A percentile compares a stretch with the other conserved stretches of the same genome.
Evolutionary conservation across 37 sponge, comb jelly and placozoan species (phyloP).

Genomic region (Beroe forskalii): DNA sequence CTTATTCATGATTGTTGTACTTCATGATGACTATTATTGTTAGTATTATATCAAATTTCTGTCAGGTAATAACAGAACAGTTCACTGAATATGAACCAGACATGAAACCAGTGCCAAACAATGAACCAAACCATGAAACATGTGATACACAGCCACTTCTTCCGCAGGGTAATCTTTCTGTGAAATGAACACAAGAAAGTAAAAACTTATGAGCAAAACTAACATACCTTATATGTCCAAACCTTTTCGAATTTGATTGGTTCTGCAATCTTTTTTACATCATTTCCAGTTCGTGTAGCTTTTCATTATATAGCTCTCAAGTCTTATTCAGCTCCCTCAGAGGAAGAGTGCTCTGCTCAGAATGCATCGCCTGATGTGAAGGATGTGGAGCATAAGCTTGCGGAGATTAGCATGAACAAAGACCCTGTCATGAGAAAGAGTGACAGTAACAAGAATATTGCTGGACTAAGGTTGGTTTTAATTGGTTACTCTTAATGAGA

Average conservation of each 20-base stretch:
- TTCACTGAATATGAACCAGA: slow-evolving; percentile 52
- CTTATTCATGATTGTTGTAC: too few species aligned
- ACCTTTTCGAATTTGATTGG: too few species aligned
- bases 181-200: too few species aligned
- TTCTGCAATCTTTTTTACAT: too few species aligned
- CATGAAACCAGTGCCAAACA: slow-evolving; percentile 15
- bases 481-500: neutral
- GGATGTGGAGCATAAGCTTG: slow-evolving; percentile 51
- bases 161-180: neutral
- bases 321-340: too few species aligned
- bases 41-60: too few species aligned
- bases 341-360: slow-evolving; percentile 2
- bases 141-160: slow-evolving; percentile 23
- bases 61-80: slow-evolving; percentile 26
- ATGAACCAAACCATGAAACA: neutral
- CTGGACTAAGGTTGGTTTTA: slow-evolving; percentile 20
- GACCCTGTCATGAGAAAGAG: slow-evolving; percentile 64
- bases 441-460: slow-evolving; percentile 61
- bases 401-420: slow-evolving; percentile 34
- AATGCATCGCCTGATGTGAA: neutral
- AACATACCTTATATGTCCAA: too few species aligned
- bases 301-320: too few species aligned
- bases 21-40: too few species aligned
- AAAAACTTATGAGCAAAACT: too few species aligned
- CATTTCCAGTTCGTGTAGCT: too few species aligned